phyloP scores from a whole-genome alignment of 2,113 vertebrate species.

The Austrofundulus limnaeus region DNA sequence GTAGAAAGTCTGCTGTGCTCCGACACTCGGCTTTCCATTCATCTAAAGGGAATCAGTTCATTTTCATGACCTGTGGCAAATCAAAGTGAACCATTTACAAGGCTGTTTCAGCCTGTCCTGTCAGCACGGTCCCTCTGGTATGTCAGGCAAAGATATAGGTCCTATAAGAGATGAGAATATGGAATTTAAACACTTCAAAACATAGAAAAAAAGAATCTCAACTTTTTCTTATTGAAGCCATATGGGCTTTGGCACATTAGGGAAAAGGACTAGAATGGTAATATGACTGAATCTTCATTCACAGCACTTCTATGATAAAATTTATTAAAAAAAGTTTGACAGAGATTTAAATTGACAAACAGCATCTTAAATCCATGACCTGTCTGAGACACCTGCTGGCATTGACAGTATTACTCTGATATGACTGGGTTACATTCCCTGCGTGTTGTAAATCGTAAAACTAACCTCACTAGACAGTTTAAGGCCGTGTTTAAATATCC shows the following conservation, averaged over 20 bases:
- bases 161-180: conserved; percentile 47
- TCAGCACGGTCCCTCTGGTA: conserved; percentile 47
- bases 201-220: conserved; percentile 47
- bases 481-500: conserved; percentile 32
- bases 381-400: conserved; percentile 42
- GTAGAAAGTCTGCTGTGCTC: conserved; percentile 29
- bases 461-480: conserved; percentile 36
- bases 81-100: conserved; percentile 58
- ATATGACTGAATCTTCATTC: not conserved
- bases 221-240: conserved; percentile 50
- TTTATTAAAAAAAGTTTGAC: no score
- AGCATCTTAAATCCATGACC: conserved; percentile 7
- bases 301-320: not conserved
- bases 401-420: conserved; percentile 28
- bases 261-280: conserved; percentile 39
- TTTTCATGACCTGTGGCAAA: conserved; percentile 62
- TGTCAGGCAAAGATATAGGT: conserved; percentile 56
- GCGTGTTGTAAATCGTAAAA: conserved; percentile 38
- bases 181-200: conserved; percentile 74
- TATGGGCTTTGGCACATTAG: conserved; percentile 49
- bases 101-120: conserved; percentile 37
- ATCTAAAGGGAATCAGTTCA: conserved; percentile 55
- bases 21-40: conserved; percentile 36
- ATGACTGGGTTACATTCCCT: conserved; percentile 38
- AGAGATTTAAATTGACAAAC: conserved; percentile 2